Base-by-base conservation (phyloP, 1,140 invertebrate species). In the Orchestia grillus region DNA sequence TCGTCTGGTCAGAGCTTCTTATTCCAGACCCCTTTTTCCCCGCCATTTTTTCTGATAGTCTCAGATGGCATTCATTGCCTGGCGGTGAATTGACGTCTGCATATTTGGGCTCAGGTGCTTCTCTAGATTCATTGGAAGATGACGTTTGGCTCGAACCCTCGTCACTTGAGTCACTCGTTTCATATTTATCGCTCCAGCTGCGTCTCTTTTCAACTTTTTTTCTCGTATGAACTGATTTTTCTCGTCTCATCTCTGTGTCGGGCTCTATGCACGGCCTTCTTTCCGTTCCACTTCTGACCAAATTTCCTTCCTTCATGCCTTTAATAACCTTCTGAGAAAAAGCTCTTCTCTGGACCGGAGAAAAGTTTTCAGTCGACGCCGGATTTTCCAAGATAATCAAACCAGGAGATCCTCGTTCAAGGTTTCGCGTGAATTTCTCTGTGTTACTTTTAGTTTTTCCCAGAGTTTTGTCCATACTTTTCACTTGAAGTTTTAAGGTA, bases 301-400 rank as follows among this genome's bases (percentile, higher is more conserved):
- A 94, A 6, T 94, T 44, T 47, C 8, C 92, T 45, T 40, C 92
- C 44, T 45, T 94, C 43, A 94, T 44, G 43, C 44, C 92, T 47
- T n/a, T 44, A 47, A 94, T 94, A 44, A 94, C 47, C 36, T 47
- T 19, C 44, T 47, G 43, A 94, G 92, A 94, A 47, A 94, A 94
- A 45, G 92, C 92, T 94, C 92, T 44, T 47, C 92, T 94, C 92
- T 94, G 92, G 8, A 94, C 44, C 16, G 92, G 92, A 23, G 92
- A 94, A 94, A 45, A 94, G 19, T 47, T 47, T 94, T 94, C 92
- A 44, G 47, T 94, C 40, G 92, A 94, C 43, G 40, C 43, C 16
- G 92, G 92, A 47, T 94, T 94, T 94, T 94, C 92, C 40, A 94
- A 40, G 44, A 94, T 94, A 44, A 47, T 94, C 44, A 94, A 47